Evolutionary conservation across 1,140 invertebrate species (phyloP), one percentile per base, ranked within the genome.

Genomic region (Orius insidiosus): DNA sequence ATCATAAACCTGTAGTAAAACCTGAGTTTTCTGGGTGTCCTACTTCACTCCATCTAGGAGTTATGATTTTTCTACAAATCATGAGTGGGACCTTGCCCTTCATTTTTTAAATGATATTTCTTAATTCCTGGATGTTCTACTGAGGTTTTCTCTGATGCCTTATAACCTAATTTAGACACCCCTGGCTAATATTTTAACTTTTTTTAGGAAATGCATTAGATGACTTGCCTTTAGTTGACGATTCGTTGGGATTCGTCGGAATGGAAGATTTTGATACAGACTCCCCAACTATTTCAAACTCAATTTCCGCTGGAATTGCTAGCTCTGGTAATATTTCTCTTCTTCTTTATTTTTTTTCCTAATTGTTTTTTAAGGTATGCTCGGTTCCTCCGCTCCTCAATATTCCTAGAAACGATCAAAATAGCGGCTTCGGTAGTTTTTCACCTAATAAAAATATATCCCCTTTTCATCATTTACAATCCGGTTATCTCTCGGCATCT

Each of bases 371-470:
- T n/a, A n/a, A n/a, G n/a, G n/a, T 55, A 59, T 79, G 53, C 66
- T 81, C 43, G 73, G 74, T 51, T 79, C 76, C 58, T 88, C 86
- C 35, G 81, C 85, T 38, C 87, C 88, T 40, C 93, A 89, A 88
- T 68, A 93, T 93, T 63, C 87, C 87, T 48, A 62, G 63, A 46
- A 71, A 68, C 4, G 65, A 68, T 32, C 60, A 54, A 46, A 49
- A 48, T 37, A 49, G 48, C 6, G 16, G 47, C 24, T 44, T 47
- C 76, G 66, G 69, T 37, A 72, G 73, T 58, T 80, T 79, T 63
- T 80, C 77, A 46, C 78, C 78, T 34, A 73, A 72, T 24, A 24
- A 24, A 11, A 72, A 68, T 11, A 74, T 71, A 45, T 80, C 76
- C 49, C 77, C 78, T 14, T 59, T 80, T 48, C 75, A 77, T 54